phyloP scores from a whole-genome alignment of 2,797 vertebrate species.

The Nasua narica region DNA sequence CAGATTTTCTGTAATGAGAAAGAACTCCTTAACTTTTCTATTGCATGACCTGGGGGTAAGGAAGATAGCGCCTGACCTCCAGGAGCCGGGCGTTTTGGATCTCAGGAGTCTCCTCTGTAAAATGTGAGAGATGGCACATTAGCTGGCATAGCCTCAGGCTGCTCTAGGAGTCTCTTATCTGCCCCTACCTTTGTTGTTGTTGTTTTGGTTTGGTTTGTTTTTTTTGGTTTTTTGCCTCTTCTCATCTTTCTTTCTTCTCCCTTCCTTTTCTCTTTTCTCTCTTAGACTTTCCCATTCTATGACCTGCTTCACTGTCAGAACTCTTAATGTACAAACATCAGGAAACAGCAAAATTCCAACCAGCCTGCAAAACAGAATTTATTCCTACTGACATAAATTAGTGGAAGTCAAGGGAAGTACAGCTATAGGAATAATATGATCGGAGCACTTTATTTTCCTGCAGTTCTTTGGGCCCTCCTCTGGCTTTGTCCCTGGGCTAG shows the following conservation, averaged over 20 bases:
- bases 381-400: neutral
- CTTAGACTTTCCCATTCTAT: neutral
- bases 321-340: neutral
- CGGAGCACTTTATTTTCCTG: neutral
- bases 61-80: accelerated
- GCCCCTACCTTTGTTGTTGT: too few species aligned
- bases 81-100: neutral
- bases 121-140: too few species aligned
- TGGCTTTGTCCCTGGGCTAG: neutral
- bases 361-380: neutral
- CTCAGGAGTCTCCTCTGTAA: neutral
- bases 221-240: neutral
- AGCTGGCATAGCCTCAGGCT: accelerated
- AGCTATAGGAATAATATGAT: neutral
- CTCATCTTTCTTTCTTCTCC: neutral
- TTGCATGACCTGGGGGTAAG: neutral
- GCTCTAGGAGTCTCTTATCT: neutral
- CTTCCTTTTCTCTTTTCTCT: neutral
- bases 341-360: neutral
- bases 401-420: neutral
- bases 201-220: neutral
- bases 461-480: neutral
- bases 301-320: neutral
- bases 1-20: neutral
- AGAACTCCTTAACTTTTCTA: neutral